phyloP scores from a whole-genome alignment of 2,797 vertebrate genomes.

The Myiotriccus ornatus region DNA sequence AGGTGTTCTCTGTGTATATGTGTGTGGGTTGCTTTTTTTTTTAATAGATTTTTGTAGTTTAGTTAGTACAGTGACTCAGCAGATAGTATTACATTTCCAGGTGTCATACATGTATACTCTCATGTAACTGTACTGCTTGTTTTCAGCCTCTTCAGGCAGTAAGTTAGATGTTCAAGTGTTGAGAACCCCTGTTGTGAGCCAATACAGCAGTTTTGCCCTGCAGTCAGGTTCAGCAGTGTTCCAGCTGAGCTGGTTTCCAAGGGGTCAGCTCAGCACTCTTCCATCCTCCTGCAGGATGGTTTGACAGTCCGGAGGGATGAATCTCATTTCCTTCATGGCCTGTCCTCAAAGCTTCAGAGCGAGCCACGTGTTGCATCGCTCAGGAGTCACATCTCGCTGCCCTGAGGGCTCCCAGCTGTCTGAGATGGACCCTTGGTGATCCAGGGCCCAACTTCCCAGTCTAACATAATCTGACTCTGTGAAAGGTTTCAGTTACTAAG shows the following conservation, averaged over 20 bases:
- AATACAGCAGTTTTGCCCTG: background rate
- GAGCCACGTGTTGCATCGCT: fast-evolving
- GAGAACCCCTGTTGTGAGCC: background rate
- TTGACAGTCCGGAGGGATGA: background rate
- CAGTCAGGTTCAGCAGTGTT: background rate
- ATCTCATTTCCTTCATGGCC: background rate
- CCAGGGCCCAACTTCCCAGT: background rate
- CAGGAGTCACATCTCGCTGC: background rate
- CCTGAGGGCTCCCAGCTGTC: background rate
- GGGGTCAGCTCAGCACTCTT: background rate
- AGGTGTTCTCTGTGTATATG: background rate
- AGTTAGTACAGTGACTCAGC: background rate
- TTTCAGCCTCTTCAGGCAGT: background rate
- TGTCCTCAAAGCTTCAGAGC: background rate
- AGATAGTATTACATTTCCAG: background rate
- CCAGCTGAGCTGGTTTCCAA: background rate
- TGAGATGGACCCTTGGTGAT: background rate
- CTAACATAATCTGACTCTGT: background rate
- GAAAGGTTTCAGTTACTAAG: background rate
- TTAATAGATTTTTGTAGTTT: background rate
- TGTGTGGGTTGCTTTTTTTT: background rate
- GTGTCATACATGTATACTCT: background rate
- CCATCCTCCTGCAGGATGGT: background rate
- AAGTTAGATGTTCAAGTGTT: background rate
- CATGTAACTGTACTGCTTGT: background rate